phyloP scores from a whole-genome alignment of 2,888 invertebrate species.

The Invenusta paracnida region DNA sequence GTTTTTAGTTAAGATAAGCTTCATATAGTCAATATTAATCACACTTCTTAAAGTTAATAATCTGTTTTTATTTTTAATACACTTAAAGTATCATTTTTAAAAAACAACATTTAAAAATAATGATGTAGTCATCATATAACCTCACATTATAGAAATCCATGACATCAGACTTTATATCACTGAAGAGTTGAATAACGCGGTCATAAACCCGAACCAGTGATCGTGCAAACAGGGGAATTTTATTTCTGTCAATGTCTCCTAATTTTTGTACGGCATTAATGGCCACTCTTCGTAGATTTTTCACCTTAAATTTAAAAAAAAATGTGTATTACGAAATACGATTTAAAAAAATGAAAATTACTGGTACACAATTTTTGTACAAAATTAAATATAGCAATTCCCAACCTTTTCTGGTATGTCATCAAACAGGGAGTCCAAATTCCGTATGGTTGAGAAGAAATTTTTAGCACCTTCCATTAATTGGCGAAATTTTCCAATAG shows the following conservation, averaged over 20 bases:
- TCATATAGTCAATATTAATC: not conserved
- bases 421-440: constrained; percentile 46
- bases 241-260: constrained; percentile 47
- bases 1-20: no score
- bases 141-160: constrained; percentile 50
- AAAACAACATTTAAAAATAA: no score
- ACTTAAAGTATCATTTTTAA: no score
- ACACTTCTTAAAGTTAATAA: not conserved
- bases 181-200: constrained; percentile 48
- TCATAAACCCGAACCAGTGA: constrained; percentile 31
- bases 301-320: no score
- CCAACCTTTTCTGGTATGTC: constrained; percentile 48
- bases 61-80: no score
- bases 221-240: constrained; percentile 47
- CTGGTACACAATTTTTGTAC: no score
- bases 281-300: constrained; percentile 45
- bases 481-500: constrained; percentile 47
- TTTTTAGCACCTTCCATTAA: constrained; percentile 47
- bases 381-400: no score
- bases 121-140: no score
- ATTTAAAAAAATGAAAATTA: no score
- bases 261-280: constrained; percentile 45
- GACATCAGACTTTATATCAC: constrained; percentile 49
- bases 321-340: no score
- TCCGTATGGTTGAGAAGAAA: constrained; percentile 47